Evolutionary conservation across 1,140 invertebrate species (phyloP).

Genomic region (Cryptotermes secundus): DNA sequence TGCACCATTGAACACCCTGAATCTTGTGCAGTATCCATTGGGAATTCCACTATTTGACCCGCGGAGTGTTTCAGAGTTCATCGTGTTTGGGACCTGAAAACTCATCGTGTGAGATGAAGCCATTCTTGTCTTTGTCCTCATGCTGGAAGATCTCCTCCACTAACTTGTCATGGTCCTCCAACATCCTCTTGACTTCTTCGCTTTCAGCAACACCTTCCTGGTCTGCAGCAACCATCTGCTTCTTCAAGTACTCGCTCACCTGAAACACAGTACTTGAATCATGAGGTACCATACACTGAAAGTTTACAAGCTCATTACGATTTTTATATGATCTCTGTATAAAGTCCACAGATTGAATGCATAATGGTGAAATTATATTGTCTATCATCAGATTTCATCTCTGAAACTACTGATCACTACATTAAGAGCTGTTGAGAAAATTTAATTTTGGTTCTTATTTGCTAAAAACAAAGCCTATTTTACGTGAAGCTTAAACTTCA

Average conservation of each 20-base stretch:
- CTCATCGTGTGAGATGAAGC: constrained; percentile 92
- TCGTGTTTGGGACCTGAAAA: constrained; percentile 97
- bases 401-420: too few species aligned
- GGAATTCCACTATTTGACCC: not conserved
- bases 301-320: too few species aligned
- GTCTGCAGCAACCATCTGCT: constrained; percentile 77
- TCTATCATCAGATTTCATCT: too few species aligned
- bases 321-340: too few species aligned
- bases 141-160: constrained; percentile 97
- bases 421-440: too few species aligned
- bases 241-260: constrained; percentile 88
- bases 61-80: constrained; percentile 74
- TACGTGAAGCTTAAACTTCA: too few species aligned
- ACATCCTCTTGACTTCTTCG: constrained; percentile 81
- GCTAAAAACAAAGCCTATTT: too few species aligned
- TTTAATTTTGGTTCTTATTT: too few species aligned
- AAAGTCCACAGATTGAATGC: too few species aligned
- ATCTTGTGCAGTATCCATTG: not conserved
- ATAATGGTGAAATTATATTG: too few species aligned
- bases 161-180: constrained; percentile 88
- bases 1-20: not conserved
- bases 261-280: constrained; percentile 44
- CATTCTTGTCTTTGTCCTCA: constrained; percentile 94
- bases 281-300: too few species aligned
- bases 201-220: constrained; percentile 56